These are phyloP conservation scores for Lobophora halterata DNA, from an alignment of 2,888 invertebrate genomes.

Conservation along the genomic window DNA sequence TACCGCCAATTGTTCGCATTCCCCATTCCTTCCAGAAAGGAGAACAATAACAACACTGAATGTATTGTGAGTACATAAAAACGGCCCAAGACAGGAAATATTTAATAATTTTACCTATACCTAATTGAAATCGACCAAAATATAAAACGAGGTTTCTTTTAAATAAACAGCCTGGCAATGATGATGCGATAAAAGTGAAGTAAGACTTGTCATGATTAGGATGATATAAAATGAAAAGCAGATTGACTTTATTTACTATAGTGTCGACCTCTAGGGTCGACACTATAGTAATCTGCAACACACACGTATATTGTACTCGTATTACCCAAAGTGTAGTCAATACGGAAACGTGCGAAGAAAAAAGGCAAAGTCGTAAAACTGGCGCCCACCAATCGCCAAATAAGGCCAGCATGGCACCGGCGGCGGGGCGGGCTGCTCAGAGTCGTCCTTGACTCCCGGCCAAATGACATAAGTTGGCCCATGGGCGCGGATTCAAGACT, in stretches of 20 bases:
- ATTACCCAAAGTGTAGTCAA: constrained; percentile 63
- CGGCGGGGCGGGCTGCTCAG: constrained; percentile 60
- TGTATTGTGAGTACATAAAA: constrained; percentile 1
- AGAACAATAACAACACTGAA: constrained; percentile 2
- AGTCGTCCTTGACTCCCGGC: constrained; percentile 78
- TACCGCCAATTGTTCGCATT: constrained; percentile 55
- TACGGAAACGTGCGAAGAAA: constrained; percentile 72
- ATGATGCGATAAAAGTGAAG: no score
- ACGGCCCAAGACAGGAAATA: background rate
- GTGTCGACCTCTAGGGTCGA: no score
- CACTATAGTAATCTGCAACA: no score
- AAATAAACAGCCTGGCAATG: no score
- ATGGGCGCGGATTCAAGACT: constrained; percentile 76
- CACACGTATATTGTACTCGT: constrained; percentile 54
- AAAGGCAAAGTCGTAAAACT: constrained; percentile 78
- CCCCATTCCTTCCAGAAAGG: constrained; percentile 5
- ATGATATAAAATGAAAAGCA: constrained; percentile 46
- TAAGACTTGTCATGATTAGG: no score
- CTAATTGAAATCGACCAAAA: background rate
- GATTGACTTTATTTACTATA: no score
- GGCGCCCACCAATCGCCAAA: constrained; percentile 80
- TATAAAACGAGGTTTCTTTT: no score
- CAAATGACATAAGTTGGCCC: constrained; percentile 80
- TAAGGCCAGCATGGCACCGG: constrained; percentile 74
- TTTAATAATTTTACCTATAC: background rate